Conservation (phyloP, 2,113 vertebrate species). For the Chloebia gouldiae region DNA sequence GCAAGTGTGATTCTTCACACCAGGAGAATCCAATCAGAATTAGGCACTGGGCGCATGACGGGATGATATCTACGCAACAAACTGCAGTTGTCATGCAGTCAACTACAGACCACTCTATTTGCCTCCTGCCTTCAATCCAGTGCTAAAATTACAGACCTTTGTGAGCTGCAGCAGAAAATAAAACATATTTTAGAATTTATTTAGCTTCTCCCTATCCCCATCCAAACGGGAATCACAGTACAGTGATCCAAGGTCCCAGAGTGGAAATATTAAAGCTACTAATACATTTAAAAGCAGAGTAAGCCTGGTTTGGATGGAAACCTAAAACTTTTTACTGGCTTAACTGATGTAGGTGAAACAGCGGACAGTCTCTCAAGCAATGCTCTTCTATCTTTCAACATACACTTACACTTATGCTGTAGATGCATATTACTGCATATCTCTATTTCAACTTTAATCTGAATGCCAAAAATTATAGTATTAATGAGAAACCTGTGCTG, state of each 20-base stretch:
- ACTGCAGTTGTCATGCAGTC: background rate
- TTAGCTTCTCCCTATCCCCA: background rate
- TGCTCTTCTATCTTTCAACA: background rate
- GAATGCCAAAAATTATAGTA: background rate
- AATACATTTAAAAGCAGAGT: background rate
- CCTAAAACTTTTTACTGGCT: background rate
- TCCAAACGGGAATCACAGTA: background rate
- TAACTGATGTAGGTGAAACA: background rate
- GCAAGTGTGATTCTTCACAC: background rate
- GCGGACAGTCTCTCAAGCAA: background rate
- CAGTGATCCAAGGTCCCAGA: background rate
- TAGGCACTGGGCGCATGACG: fast-evolving
- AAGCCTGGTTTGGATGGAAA: background rate
- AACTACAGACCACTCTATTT: background rate
- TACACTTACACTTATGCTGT: background rate
- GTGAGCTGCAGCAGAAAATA: background rate
- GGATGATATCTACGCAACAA: background rate
- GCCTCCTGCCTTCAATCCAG: background rate
- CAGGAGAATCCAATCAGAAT: background rate
- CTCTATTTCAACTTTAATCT: background rate
- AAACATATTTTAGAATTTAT: background rate
- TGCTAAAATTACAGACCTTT: background rate
- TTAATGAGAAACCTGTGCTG: background rate
- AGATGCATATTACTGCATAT: background rate
- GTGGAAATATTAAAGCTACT: background rate